A percentile compares a stretch with the other conserved stretches of the same genome.
Conservation (phyloP, 2,797 vertebrate species). For the Poeciliopsis gracilis region DNA sequence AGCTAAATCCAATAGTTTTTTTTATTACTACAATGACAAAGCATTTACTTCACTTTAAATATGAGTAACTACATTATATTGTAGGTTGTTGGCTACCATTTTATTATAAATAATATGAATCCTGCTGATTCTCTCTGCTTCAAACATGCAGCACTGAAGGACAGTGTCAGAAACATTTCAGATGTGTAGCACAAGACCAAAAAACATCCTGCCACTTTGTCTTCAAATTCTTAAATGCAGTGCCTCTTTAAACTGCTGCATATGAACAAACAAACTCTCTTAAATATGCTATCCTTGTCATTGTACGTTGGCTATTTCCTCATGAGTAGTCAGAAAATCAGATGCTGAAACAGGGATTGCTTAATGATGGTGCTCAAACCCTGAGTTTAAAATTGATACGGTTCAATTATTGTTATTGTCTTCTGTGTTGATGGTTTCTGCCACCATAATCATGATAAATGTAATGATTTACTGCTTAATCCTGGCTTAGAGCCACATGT, state of each 20-base stretch:
- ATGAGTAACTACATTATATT: background rate
- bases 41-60: background rate
- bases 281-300: background rate
- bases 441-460: slow-evolving; percentile 53
- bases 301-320: background rate
- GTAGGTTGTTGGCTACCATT: background rate
- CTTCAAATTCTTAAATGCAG: slow-evolving; percentile 5
- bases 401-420: background rate
- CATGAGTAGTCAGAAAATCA: background rate
- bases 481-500: slow-evolving; percentile 20
- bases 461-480: slow-evolving; percentile 37
- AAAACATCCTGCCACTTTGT: background rate
- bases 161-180: background rate
- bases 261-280: slow-evolving; percentile 5
- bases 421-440: slow-evolving; percentile 11
- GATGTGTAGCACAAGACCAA: background rate
- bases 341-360: background rate
- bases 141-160: background rate
- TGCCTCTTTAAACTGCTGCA: background rate
- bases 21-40: background rate
- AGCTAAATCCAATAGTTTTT: background rate
- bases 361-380: background rate
- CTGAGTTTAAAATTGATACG: background rate
- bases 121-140: background rate
- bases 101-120: background rate